Evolutionary conservation across 2,113 vertebrate genomes (phyloP).

Genomic region (Vidua chalybeata): DNA sequence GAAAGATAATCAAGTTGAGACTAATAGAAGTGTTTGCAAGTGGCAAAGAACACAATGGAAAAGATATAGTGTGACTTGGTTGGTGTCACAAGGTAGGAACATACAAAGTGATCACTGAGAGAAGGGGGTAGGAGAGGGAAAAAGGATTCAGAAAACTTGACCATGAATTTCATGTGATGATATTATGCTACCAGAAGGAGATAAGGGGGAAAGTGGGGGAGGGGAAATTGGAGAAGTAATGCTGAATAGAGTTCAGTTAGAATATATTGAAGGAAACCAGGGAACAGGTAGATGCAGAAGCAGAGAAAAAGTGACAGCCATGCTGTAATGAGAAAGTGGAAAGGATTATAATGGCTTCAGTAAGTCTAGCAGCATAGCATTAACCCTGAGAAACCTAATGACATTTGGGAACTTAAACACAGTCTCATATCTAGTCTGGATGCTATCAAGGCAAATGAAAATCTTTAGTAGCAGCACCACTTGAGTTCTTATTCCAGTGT

Average conservation of each 20-base stretch:
- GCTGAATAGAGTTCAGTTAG: neutral
- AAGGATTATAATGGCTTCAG: constrained; percentile 4
- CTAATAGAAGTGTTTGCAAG: neutral
- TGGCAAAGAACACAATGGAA: neutral
- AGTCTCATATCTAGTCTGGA: constrained; percentile 11
- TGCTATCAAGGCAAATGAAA: constrained; percentile 52
- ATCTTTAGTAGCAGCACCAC: constrained; percentile 22
- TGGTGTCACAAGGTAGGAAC: neutral
- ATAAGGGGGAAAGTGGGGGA: neutral
- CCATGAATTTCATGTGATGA: neutral
- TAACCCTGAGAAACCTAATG: constrained; percentile 49
- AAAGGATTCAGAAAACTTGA: neutral
- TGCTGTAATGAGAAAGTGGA: constrained; percentile 39
- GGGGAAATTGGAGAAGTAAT: neutral
- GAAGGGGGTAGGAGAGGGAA: neutral
- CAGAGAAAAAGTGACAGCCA: constrained; percentile 6
- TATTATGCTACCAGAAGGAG: neutral
- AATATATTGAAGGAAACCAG: constrained; percentile 21
- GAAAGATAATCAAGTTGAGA: neutral
- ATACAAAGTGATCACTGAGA: neutral
- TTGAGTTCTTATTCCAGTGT: constrained; percentile 19
- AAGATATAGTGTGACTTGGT: neutral
- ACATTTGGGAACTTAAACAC: constrained; percentile 59
- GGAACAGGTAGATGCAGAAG: neutral
- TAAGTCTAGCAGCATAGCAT: neutral